phyloP scores from a whole-genome alignment of 2,888 invertebrate species.

The Ormyrus pomaceus region DNA sequence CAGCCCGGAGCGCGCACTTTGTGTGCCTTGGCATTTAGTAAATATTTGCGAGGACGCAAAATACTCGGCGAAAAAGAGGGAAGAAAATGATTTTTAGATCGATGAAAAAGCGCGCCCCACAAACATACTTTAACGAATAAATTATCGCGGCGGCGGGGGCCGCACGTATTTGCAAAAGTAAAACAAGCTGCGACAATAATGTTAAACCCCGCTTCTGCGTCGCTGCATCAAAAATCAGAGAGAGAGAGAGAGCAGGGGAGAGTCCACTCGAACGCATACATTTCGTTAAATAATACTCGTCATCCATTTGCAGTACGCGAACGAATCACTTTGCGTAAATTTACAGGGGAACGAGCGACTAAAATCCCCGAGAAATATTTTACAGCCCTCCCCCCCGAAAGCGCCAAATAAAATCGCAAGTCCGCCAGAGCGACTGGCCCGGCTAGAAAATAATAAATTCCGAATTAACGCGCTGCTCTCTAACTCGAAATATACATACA shows the following conservation, averaged over 20 bases:
- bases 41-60: background rate
- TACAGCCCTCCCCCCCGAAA: conserved; percentile 32
- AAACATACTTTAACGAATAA: conserved; percentile 9
- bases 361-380: conserved; percentile 46
- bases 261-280: background rate
- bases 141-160: background rate
- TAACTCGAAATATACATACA: background rate
- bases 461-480: conserved; percentile 25
- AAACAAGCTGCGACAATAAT: conserved; percentile 22
- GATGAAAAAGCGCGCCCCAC: background rate
- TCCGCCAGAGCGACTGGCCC: conserved; percentile 15
- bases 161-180: background rate
- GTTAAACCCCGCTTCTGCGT: background rate
- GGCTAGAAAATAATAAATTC: conserved; percentile 47
- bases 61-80: background rate
- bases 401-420: conserved; percentile 40
- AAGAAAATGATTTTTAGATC: background rate
- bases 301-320: conserved; percentile 44
- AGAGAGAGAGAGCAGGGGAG: background rate
- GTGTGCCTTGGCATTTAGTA: no score
- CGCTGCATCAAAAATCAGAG: conserved; percentile 27
- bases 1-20: no score
- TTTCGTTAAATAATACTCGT: conserved; percentile 54
- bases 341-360: conserved; percentile 20
- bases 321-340: conserved; percentile 51